Evolutionary conservation across 2,113 vertebrate genomes (phyloP), one percentile per base, ranked within the genome.

Genomic region (Coryphaenoides rupestris): DNA sequence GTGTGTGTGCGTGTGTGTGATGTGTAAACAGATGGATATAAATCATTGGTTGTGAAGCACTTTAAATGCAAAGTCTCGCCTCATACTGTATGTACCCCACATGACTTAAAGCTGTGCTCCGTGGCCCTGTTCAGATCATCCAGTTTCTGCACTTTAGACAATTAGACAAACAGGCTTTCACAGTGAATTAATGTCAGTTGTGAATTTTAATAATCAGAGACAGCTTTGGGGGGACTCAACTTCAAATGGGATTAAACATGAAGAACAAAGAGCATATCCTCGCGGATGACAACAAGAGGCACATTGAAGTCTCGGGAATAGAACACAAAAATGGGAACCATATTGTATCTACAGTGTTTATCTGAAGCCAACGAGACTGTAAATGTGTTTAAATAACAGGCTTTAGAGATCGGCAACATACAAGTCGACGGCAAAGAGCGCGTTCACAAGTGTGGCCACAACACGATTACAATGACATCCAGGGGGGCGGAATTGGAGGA

Each of bases 321-420:
- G 26, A 23, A 69, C 65, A 69, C 65, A 23, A 33, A 40, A 72
- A 61, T 47, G 46, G 56, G 52, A 74, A 69, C 22, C 23, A 16
- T 21, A 56, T 61, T 46, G 19, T 12, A 21, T 45, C n/a, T n/a
- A n/a, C n/a, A n/a, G n/a, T 55, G 33, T 71, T 68, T 64, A 80
- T 80, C 71, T 71, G 62, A 66, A 76, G 78, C 15, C 63, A 63
- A 66, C 58, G 70, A 84, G 76, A 69, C 69, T 65, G 49, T 76
- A 62, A 57, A 58, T 78, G 71, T 60, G 74, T 69, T 70, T 70
- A n/a, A 59, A 49, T 60, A 50, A 58, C 62, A 1, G 47, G 52
- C 60, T 40, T 40, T 40, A 40, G 33, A 12, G 33, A 40, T 40
- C 13, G 9, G 33, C 13, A 10, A 40, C 33, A 40, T 10, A 40